A percentile compares a stretch with the other conserved stretches of the same genome.
phyloP scores from a whole-genome alignment of 2,888 invertebrate genomes.

The Operophtera brumata region DNA sequence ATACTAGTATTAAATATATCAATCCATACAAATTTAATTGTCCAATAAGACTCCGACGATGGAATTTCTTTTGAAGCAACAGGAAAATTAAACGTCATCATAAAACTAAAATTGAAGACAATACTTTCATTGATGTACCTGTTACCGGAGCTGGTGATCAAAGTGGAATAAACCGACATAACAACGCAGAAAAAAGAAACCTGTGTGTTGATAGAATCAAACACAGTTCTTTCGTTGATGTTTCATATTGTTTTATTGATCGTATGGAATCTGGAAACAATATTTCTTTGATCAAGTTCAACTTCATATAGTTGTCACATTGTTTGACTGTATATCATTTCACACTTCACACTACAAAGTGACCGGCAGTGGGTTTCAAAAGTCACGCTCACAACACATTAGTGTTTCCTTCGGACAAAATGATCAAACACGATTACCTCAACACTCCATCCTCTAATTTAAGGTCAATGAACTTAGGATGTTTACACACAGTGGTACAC shows the following conservation, averaged over 20 bases:
- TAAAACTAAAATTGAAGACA: no score
- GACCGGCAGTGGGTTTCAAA: conserved; percentile 16
- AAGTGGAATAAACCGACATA: not conserved
- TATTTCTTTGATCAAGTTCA: conserved; percentile 16
- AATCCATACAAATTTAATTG: no score
- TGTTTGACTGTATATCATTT: conserved; percentile 21
- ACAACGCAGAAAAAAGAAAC: not conserved
- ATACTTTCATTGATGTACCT: no score
- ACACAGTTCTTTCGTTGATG: conserved; percentile 4
- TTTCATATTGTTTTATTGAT: conserved; percentile 1
- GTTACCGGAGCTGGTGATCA: not conserved
- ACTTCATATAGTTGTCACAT: conserved; percentile 10
- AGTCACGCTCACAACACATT: conserved; percentile 42
- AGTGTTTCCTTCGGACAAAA: conserved; percentile 35
- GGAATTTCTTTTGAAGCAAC: no score
- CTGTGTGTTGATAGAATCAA: conserved; percentile 4
- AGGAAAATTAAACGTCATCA: no score
- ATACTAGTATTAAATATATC: no score
- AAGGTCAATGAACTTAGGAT: conserved; percentile 18
- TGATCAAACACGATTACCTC: conserved; percentile 25
- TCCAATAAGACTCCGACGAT: no score
- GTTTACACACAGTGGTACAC: not conserved
- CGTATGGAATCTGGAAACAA: conserved; percentile 1
- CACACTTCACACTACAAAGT: conserved; percentile 24
- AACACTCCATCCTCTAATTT: conserved; percentile 20